Base-by-base conservation (phyloP, 1,140 invertebrate genomes). In the Drosophila arawakana region DNA sequence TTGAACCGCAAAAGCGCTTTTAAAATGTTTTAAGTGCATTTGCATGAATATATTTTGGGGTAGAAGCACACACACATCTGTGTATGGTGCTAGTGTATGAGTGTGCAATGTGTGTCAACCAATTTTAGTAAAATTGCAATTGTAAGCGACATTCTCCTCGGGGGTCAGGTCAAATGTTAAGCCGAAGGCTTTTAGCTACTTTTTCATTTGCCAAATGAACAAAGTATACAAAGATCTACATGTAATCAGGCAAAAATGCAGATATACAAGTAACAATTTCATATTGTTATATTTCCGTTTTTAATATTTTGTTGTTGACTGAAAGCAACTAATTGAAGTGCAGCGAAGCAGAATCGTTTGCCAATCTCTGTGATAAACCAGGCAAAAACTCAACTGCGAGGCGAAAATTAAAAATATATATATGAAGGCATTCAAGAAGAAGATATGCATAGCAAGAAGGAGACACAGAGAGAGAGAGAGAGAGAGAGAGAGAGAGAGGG, bases 11-110 rank as follows among this genome's bases (percentile, higher is more conserved):
- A 78, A 88, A 88, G 83, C 84, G 84, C 84, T 89, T 88, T 88
- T 88, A 88, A 88, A 88, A 88, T 88, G 84, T 88, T 88, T 88
- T 88, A 88, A 89, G 84, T 88, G 84, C 84, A 88, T 88, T 88
- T 88, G 84, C 84, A 88, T 89, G 80, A 88, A 73, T 69, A 88
- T 89, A 83, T 89, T 82, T 88, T 65, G 84, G 84, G 80, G 67
- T 65, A 63, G 34, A 57, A 61, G 47, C 43, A 58, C 50, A 63
- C 44, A 69, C 30, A 73, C 43, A 41, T 72, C 18, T 37, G 30
- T 49, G 49, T 34, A 34, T 18, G 57, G 50, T 47, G 18, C 18
- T 21, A 21, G 18, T 57, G 55, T 43, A 62, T n/a, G 39, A 47
- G 18, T 47, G 25, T 65, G 73, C 76, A 86, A 88, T 89, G 80